Evolutionary conservation across 2,797 vertebrate genomes (phyloP), one percentile per base, ranked within the genome.

Genomic region (Gymnothorax reevesii): DNA sequence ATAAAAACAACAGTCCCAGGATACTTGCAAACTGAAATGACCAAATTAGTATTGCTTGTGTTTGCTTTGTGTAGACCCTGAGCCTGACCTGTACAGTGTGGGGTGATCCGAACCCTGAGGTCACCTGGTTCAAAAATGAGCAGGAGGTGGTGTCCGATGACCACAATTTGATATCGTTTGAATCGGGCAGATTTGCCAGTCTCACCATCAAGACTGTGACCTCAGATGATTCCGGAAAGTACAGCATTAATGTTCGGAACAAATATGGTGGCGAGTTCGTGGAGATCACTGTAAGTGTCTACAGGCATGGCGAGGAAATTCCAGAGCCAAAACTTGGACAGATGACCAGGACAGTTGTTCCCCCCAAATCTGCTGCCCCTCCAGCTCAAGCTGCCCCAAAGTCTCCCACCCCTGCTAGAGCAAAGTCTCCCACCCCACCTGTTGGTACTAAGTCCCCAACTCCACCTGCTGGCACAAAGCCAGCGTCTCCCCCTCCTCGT

Each of bases 211-310:
- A 94, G 82, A 93, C 94, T 0, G 98, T 99, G 71, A 95, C 96
- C 0, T 95, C 98, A 0, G 98, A 99, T 12, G 98, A 99, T 93
- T 99, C 98, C 0, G 98, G 98, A 90, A 99, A 98, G 94, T 99
- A 99, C 89, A 98, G 98, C 94, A 97, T 99, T 92, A 97, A 97
- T 9, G 98, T 99, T 52, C 96, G 97, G 93, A 99, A 99, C 96
- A 99, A 99, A 88, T 97, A 99, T 0, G 98, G 98, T 0, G 98
- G 98, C 0, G 98, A 99, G 96, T 99, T 98, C 82, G 98, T 99
- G 1, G 98, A 99, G 88, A 96, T 99, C 93, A 99, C 98, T 2
- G 95, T 99, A 91, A 99, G 98, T 64, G 98, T 99, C 86, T 99
- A 99, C 94, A 97, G 94, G 92, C 97, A 97, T 0, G 98, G 98